Evolutionary conservation across 2,797 vertebrate species (phyloP), one percentile per base, ranked within the genome.

Genomic region (Gephyroberyx darwinii): DNA sequence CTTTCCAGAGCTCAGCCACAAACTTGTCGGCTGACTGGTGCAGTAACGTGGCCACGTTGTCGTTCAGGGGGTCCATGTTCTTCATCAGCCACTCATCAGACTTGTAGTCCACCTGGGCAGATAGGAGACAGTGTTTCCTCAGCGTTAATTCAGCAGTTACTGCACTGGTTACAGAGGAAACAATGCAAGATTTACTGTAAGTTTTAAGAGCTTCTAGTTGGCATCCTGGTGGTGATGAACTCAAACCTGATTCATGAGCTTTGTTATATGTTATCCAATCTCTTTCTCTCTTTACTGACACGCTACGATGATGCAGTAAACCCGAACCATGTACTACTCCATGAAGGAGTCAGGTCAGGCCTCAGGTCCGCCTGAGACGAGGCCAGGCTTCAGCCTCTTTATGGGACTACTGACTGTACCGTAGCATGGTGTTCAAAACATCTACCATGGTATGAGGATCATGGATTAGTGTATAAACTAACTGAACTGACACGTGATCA

Each of bases 11-110:
- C 87, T 98, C 97, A 0, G 96, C 96, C 81, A 98, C 95, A 83
- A 98, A 99, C 85, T 96, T 99, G 92, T 99, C 96, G 0, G 96
- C 97, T 0, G 98, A 99, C 86, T 98, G 97, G 90, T 99, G 96
- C 71, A 99, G 95, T 67, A 99, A 93, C 0, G 96, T 95, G 69
- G 98, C 97, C 7, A 99, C 94, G 10, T 99, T 99, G 88, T 99
- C 98, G 0, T 99, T 99, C 72, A 99, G 93, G 0, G 98, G 98
- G 82, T 99, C 98, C 98, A 99, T 99, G 92, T 99, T 99, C 93
- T 99, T 99, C 96, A 98, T 98, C 20, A 99, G 93, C 98, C 98
- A 99, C 71, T 98, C 96, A 2, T 97, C 96, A 0, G 98, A 97
- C 90, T 99, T 99, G 68, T 99, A 99, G 75, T 99, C 98, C 91